Evolutionary conservation across 2,113 vertebrate species (phyloP).

Genomic region (Platichthys flesus): DNA sequence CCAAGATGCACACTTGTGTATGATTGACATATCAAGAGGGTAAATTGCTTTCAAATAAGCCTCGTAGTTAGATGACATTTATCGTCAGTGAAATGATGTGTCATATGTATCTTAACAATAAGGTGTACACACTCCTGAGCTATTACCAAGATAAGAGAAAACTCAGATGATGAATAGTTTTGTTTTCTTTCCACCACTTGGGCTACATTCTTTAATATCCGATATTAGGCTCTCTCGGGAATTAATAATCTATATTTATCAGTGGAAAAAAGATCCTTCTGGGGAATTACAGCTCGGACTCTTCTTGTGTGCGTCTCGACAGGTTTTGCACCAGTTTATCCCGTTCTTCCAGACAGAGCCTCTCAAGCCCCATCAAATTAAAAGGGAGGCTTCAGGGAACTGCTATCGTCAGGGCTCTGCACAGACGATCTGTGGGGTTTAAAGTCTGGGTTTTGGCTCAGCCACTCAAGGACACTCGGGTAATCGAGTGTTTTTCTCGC

Average conservation of each 20-base stretch:
- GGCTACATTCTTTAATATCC: too few species aligned
- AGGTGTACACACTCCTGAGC: background rate
- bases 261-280: background rate
- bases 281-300: background rate
- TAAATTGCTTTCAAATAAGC: slow-evolving; percentile 6
- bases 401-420: background rate
- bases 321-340: background rate
- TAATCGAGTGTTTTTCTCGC: too few species aligned
- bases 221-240: too few species aligned
- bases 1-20: slow-evolving; percentile 1
- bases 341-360: background rate
- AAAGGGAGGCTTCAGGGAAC: background rate
- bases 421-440: background rate
- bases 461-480: too few species aligned
- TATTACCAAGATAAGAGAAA: background rate
- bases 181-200: background rate
- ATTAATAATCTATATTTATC: too few species aligned
- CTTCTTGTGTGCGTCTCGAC: background rate
- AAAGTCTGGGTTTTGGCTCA: too few species aligned
- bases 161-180: background rate
- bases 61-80: background rate
- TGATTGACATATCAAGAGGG: slow-evolving; percentile 1
- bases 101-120: background rate
- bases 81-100: slow-evolving; percentile 1
- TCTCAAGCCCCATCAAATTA: background rate